phyloP scores from a whole-genome alignment of 1,140 invertebrate genomes.

The Phenacoccus solenopsis region DNA sequence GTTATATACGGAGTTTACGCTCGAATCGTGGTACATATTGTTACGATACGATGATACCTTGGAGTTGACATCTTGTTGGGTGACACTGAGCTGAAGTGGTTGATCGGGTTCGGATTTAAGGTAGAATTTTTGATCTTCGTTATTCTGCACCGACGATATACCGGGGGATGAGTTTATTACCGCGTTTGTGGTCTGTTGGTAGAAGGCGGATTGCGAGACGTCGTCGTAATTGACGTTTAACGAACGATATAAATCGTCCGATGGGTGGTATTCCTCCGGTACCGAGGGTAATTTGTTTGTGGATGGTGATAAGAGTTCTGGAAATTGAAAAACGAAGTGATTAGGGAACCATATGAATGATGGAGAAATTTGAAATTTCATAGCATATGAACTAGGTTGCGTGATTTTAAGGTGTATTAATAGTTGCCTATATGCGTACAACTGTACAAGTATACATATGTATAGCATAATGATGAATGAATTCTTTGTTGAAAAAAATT shows the following conservation, averaged over 20 bases:
- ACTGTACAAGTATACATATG: too few relatives aligned
- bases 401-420: too few relatives aligned
- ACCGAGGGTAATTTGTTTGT: conserved; percentile 48
- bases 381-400: too few relatives aligned
- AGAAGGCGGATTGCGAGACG: not conserved
- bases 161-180: not conserved
- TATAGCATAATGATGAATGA: too few relatives aligned
- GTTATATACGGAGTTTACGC: not conserved
- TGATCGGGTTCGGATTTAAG: conserved; percentile 6
- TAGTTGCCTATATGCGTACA: not conserved
- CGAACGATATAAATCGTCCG: not conserved
- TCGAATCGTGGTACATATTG: not conserved
- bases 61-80: not conserved
- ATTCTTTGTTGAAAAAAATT: too few relatives aligned
- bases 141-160: not conserved
- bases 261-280: conserved; percentile 42
- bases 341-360: not conserved
- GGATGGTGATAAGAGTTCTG: conserved; percentile 40
- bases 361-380: too few relatives aligned
- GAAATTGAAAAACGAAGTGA: not conserved
- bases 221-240: conserved; percentile 7
- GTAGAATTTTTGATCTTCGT: conserved; percentile 4
- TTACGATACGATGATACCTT: not conserved
- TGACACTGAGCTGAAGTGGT: not conserved
- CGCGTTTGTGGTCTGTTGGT: not conserved